Evolutionary conservation across 2,113 vertebrate genomes (phyloP).

Genomic region (Bufo gargarizans): DNA sequence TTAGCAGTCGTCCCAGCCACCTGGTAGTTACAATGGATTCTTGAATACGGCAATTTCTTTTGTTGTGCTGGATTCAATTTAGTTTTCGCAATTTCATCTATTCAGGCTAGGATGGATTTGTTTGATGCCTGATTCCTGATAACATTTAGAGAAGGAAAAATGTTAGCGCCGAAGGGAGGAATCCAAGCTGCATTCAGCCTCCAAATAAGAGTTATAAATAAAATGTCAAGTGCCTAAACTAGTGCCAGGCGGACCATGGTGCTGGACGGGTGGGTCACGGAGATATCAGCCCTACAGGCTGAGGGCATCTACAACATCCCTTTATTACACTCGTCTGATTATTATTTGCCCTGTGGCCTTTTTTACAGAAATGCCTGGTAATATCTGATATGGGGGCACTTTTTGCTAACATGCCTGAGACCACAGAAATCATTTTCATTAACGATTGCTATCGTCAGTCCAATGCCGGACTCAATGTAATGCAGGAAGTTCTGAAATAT

Average conservation of each 20-base stretch:
- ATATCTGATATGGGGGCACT: slow-evolving; percentile 32
- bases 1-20: background rate
- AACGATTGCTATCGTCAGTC: background rate
- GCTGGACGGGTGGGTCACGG: slow-evolving; percentile 1
- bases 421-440: background rate
- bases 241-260: slow-evolving; percentile 21
- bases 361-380: background rate
- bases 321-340: slow-evolving; percentile 29
- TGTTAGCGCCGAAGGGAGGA: slow-evolving; percentile 9
- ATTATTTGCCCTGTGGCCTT: slow-evolving; percentile 27
- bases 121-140: slow-evolving; percentile 40
- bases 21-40: background rate
- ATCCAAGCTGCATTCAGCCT: slow-evolving; percentile 37
- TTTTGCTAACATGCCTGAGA: background rate
- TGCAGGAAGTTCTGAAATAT: background rate
- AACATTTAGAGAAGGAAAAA: slow-evolving; percentile 39
- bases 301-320: slow-evolving; percentile 7
- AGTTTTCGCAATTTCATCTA: slow-evolving; percentile 31
- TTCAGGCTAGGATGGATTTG: slow-evolving; percentile 32
- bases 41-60: background rate
- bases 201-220: slow-evolving; percentile 40
- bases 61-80: slow-evolving; percentile 28
- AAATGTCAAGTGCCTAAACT: slow-evolving; percentile 46
- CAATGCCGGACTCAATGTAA: background rate
- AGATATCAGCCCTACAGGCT: slow-evolving; percentile 29